Evolutionary conservation across 1,140 invertebrate genomes (phyloP).

Genomic region (Asbolus verrucosus): DNA sequence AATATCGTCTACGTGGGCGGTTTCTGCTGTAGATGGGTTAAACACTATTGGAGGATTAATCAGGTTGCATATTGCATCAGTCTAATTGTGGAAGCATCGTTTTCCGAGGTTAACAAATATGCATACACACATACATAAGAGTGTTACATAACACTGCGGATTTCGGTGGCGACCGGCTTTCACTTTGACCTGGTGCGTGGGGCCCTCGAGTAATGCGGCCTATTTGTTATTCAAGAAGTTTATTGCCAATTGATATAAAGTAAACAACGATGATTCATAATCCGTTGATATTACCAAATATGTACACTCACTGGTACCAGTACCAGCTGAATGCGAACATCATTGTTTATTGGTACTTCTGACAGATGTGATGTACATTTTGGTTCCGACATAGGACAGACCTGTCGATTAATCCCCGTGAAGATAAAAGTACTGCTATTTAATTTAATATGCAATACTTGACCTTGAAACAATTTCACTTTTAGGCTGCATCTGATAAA

Average conservation of each 20-base stretch:
- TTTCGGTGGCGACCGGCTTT: conserved; percentile 44
- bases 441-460: too few relatives aligned
- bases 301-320: too few relatives aligned
- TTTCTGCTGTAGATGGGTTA: neutral
- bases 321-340: too few relatives aligned
- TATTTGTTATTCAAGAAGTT: conserved; percentile 22
- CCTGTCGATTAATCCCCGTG: too few relatives aligned
- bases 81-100: conserved; percentile 27
- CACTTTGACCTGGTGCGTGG: conserved; percentile 41
- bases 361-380: too few relatives aligned
- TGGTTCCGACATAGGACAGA: too few relatives aligned
- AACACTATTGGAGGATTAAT: neutral
- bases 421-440: too few relatives aligned
- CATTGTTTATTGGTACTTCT: too few relatives aligned
- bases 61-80: conserved; percentile 19
- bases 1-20: neutral
- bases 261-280: conserved; percentile 14
- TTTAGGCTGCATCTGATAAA: too few relatives aligned
- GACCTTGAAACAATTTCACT: too few relatives aligned
- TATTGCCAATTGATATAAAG: conserved; percentile 10
- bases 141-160: conserved; percentile 35
- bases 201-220: conserved; percentile 29
- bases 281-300: too few relatives aligned
- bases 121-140: conserved; percentile 9
- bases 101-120: conserved; percentile 31